Evolutionary conservation across 53 echinoderm and acorn worm genomes (phyloP).

Genomic region (Arbacia lixula): DNA sequence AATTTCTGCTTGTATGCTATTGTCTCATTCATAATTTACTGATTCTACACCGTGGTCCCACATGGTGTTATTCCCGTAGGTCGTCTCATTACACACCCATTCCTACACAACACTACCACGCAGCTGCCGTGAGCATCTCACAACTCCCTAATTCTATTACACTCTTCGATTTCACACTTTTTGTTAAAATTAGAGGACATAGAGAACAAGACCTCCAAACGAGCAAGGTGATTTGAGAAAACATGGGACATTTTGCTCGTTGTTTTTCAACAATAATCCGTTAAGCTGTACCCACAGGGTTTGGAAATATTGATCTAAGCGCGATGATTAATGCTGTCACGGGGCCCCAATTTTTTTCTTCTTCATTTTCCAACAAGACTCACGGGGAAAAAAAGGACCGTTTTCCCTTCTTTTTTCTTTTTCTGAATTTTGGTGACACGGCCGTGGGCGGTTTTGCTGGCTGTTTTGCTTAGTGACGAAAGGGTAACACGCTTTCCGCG

Average conservation of each 20-base stretch:
- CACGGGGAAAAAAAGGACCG: slow-evolving; percentile 21
- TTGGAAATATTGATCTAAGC: slow-evolving; percentile 64
- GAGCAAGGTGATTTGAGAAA: slow-evolving; percentile 53
- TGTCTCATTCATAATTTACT: too few relatives aligned
- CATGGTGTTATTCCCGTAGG: too few relatives aligned
- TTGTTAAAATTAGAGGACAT: too few relatives aligned
- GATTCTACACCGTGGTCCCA: too few relatives aligned
- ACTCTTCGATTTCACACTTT: too few relatives aligned
- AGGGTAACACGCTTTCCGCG: slow-evolving; percentile 55
- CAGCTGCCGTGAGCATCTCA: too few relatives aligned
- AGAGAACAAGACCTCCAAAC: slow-evolving; percentile 24
- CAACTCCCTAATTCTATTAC: too few relatives aligned
- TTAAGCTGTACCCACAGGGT: slow-evolving; percentile 48
- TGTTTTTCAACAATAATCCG: slow-evolving; percentile 65
- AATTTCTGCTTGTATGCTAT: too few relatives aligned
- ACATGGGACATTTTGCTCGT: slow-evolving; percentile 44
- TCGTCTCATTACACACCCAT: too few relatives aligned
- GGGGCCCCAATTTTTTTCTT: slow-evolving; percentile 21
- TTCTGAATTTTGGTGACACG: background rate
- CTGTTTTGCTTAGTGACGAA: slow-evolving; percentile 59
- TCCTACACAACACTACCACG: too few relatives aligned
- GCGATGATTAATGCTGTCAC: slow-evolving; percentile 55
- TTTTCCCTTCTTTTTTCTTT: slow-evolving; percentile 6
- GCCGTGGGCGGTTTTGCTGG: slow-evolving; percentile 45
- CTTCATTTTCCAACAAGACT: slow-evolving; percentile 12